Evolutionary conservation across 37 sponge, comb jelly and placozoan genomes (phyloP), one percentile per base, ranked within the genome.

Genomic region (Theonella swinhoei): DNA sequence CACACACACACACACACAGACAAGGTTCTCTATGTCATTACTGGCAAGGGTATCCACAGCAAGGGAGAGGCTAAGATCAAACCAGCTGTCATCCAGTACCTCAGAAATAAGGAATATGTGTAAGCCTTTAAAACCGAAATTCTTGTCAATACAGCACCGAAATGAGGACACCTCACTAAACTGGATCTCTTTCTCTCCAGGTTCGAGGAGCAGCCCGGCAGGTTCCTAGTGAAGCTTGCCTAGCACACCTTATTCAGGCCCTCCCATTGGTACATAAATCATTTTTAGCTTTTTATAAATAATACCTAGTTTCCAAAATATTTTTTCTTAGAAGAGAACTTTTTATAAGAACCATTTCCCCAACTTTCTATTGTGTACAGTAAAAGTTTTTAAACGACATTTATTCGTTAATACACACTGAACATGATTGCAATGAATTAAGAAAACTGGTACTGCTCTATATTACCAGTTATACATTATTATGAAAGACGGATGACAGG

Each of bases 21-120:
- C n/a, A 2, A 7, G n/a, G 4, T 0, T 17, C 47, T 94, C 0
- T 41, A 68, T 7, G 91, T 96, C 25, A 80, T 96, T 58, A 93
- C 94, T 35, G 96, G 96, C 1, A 35, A 65, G 3, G 96, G 96
- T 26, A 60, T 26, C 34, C 96, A 93, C 78, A 93, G 96, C 76
- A 74, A 82, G n/a, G 79, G 85, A 20, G 77, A 62, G 58, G 84
- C 96, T 1, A 80, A 65, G 68, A 58, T 96, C 61, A 93, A 87
- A 43, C 95, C 88, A 65, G 96, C 94, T 64, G 91, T 96, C 24
- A 20, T 80, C 1, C 72, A 54, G 42, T 80, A 76, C 40, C 86
- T 96, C 1, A 83, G 80, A 14, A 59, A 9, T 14, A 31, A 67
- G 5, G 65, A 58, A 11, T 85, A 81, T 63, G 68, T 8, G 87